Evolutionary conservation across 2,113 vertebrate species (phyloP), one percentile per base, ranked within the genome.

Genomic region (Miniopterus natalensis): DNA sequence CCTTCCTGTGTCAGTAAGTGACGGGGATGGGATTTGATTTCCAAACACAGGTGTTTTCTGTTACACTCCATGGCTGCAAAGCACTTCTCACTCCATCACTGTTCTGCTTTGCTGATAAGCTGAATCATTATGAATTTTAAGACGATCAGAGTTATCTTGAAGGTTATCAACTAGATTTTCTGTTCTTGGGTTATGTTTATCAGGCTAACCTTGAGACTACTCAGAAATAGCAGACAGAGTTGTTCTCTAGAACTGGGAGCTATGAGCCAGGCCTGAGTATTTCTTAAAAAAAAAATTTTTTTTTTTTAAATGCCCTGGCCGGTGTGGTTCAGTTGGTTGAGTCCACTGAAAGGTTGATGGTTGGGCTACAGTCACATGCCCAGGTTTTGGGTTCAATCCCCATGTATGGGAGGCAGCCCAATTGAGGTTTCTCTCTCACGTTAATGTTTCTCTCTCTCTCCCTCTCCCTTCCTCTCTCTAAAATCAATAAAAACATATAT

Each of bases 181-280:
- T 95, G 10, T 96, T 95, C 84, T 92, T 73, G 17, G n/a, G n/a
- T 90, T 87, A 93, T 90, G 42, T 74, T 95, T 96, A 92, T 94
- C 92, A 95, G 66, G 45, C 66, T 91, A 81, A 88, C 92, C 90
- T 95, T 93, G 80, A 94, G 88, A 74, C 59, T 21, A 29, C 79
- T 93, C 81, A 59, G 77, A 70, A 95, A 91, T 29, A 42, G 87
- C 74, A 92, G 80, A 47, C 27, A 88, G 49, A 53, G 7, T 68
- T 86, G 1, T 90, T 92, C 31, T 65, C 36, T 8, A n/a, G 47
- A 23, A 25, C 13, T 2, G 29, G 36, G 63, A 92, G 42, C 49
- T 84, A 1, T 57, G 53, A 87, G 29, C 65, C 27, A 63, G 88
- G 71, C 49, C 42, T 49, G 47, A n/a, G 21, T 47, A 63, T 77